Base-by-base conservation (phyloP, 1,140 invertebrate genomes). In the Pseudobourletiella spinata region DNA sequence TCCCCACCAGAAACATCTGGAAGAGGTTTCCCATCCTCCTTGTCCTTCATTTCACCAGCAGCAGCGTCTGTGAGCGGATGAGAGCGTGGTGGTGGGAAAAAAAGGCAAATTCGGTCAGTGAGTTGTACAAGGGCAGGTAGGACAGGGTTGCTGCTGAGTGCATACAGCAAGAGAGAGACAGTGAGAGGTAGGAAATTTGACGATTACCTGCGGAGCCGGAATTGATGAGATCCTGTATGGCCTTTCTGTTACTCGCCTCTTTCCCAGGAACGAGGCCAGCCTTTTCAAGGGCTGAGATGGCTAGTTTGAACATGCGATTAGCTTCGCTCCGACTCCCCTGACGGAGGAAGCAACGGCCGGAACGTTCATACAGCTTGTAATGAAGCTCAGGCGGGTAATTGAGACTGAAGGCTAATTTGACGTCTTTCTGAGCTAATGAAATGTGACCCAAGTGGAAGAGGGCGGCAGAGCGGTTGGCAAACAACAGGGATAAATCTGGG, bases 381-480 rank as follows among this genome's bases (percentile, higher is more conserved):
- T 65, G 63, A 16, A 70, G 73, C 58, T 88, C 81, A 52, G 79
- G 76, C 8, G 90, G 89, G 74, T 93, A 93, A 16, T 81, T 83
- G 25, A 83, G 72, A 1, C 80, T 73, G 0, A 90, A 71, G 8
- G 87, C 84, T 25, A 82, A 75, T 15, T 82, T 76, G 28, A 88
- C 86, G 71, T 95, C 90, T 8, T 76, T 71, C 6, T 88, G 69
- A 0, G 84, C 79, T 30, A 82, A 76, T 65, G 84, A 76, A 73
- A 84, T 85, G 59, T 83, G 78, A 51, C 84, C 77, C 71, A 92
- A 71, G 72, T 94, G 88, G 72, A 87, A 92, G 3, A 92, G 78
- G 1, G 86, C 84, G 1, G 92, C 92, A 15, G 91, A 95, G 48
- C 93, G 82, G 74, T 95, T 96, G 2, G 88, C 91, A 64, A 87